Conservation (phyloP, 1,140 invertebrate genomes). For the Venturia canescens region DNA sequence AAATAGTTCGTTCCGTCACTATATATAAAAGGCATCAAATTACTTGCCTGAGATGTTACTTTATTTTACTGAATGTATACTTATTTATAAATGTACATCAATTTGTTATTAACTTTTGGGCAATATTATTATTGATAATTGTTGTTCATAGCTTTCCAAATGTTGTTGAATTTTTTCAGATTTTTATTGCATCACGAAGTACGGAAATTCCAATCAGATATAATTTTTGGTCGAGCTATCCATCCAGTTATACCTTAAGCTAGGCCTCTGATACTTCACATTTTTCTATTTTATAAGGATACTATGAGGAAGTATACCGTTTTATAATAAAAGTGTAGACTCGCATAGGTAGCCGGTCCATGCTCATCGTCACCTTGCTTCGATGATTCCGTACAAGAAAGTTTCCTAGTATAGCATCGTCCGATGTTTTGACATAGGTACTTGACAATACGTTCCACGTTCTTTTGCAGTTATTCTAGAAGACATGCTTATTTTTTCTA, state of each 20-base stretch:
- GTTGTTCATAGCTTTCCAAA: too few relatives aligned
- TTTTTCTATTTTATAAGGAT: too few relatives aligned
- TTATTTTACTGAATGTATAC: background rate
- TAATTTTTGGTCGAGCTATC: too few relatives aligned
- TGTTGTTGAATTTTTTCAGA: too few relatives aligned
- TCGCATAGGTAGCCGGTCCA: background rate
- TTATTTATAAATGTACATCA: too few relatives aligned
- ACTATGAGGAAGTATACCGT: too few relatives aligned
- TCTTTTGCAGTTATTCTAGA: slow-evolving; percentile 20
- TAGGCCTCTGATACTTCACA: too few relatives aligned
- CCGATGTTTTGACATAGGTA: slow-evolving; percentile 8
- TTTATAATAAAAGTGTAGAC: background rate
- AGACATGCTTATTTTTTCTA: background rate
- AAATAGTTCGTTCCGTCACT: background rate
- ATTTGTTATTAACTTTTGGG: too few relatives aligned
- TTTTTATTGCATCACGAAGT: too few relatives aligned
- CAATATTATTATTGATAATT: too few relatives aligned
- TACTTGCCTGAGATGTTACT: background rate
- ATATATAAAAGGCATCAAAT: background rate
- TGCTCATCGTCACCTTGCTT: slow-evolving; percentile 65
- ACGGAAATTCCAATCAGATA: too few relatives aligned
- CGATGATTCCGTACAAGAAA: slow-evolving; percentile 67
- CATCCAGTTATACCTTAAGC: too few relatives aligned
- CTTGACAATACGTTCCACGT: slow-evolving; percentile 15
- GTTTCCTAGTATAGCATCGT: slow-evolving; percentile 50